Conservation (phyloP, 2,797 vertebrate genomes). For the Meda fulgida region DNA sequence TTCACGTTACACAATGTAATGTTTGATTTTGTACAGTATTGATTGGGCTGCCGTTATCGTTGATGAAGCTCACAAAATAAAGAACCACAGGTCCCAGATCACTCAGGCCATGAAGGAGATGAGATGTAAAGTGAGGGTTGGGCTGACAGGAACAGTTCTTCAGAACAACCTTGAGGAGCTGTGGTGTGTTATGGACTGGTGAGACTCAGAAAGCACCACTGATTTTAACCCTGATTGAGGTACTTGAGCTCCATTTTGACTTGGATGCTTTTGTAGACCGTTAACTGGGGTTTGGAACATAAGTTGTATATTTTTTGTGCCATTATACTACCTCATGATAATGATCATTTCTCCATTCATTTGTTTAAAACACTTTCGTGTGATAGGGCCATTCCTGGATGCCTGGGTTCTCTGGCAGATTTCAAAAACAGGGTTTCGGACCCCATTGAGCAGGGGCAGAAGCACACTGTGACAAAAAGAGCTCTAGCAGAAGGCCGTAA, state of each 20-base stretch:
- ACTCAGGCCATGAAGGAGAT: conserved; percentile 92
- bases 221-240: neutral
- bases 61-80: conserved; percentile 95
- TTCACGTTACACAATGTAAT: neutral
- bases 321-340: neutral
- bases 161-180: conserved; percentile 97
- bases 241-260: neutral
- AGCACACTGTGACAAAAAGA: conserved; percentile 91
- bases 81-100: conserved; percentile 92
- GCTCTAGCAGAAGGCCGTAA: conserved; percentile 88
- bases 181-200: conserved; percentile 99
- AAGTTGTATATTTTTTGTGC: neutral
- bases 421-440: conserved; percentile 90
- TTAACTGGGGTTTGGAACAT: neutral
- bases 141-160: conserved; percentile 94
- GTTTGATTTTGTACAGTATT: conserved; percentile 72
- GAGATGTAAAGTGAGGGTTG: conserved; percentile 86
- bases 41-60: conserved; percentile 93
- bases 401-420: conserved; percentile 80
- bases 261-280: neutral
- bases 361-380: neutral
- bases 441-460: conserved; percentile 91
- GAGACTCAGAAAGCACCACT: conserved; percentile 52
- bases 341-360: neutral
- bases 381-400: conserved; percentile 89